A percentile compares a stretch with the other conserved stretches of the same genome.
Conservation (phyloP, 2,888 invertebrate genomes). For the Itoplectis maculator region DNA sequence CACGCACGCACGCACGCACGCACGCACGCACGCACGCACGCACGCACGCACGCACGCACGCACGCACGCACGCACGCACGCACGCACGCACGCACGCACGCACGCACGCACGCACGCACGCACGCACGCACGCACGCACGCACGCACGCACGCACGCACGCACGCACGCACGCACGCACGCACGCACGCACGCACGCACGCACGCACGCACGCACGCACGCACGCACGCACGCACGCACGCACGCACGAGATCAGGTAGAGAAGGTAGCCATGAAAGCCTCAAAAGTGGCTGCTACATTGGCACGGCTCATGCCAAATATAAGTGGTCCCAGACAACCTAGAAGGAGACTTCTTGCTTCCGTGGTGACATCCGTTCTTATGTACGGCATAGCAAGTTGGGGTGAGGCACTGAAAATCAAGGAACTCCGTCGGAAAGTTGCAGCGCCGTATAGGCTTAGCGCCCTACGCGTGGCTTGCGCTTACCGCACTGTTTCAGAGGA, state of each 20-base stretch:
- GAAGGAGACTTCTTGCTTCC: constrained; percentile 58
- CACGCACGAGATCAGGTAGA: constrained; percentile 26
- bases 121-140: too few species aligned
- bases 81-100: too few species aligned
- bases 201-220: too few species aligned
- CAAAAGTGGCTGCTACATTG: constrained; percentile 47
- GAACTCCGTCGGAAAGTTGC: constrained; percentile 9
- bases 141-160: too few species aligned
- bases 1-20: too few species aligned
- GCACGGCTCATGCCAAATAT: constrained; percentile 68
- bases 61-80: too few species aligned
- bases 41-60: too few species aligned
- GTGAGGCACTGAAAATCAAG: constrained; percentile 8
- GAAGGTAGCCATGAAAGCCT: constrained; percentile 52
- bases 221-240: too few species aligned
- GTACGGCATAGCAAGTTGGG: constrained; percentile 62
- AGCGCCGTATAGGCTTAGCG: constrained; percentile 34
- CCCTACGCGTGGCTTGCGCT: constrained; percentile 44
- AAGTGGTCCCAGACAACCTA: constrained; percentile 63
- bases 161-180: too few species aligned
- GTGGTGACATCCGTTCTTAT: constrained; percentile 58
- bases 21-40: too few species aligned
- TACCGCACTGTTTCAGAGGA: constrained; percentile 59
- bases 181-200: too few species aligned
- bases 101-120: too few species aligned